Conservation (phyloP, 2,888 invertebrate genomes). For the Diadegma fenestrale region DNA sequence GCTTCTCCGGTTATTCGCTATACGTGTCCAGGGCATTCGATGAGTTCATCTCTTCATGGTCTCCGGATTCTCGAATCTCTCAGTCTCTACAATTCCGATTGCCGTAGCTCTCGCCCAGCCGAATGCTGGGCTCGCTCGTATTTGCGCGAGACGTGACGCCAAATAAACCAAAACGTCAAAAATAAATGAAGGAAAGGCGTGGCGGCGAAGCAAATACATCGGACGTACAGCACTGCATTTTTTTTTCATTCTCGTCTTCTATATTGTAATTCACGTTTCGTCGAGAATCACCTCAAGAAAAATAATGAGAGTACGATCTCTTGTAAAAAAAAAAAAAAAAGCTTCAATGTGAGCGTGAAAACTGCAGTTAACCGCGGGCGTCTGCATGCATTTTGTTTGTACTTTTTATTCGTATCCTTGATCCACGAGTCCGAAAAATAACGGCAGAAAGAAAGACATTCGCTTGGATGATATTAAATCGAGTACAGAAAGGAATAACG, state of each 20-base stretch:
- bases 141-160: slow-evolving; percentile 59
- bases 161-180: slow-evolving; percentile 32
- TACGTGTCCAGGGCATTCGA: slow-evolving; percentile 67
- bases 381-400: neutral
- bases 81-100: slow-evolving; percentile 27
- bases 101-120: slow-evolving; percentile 8
- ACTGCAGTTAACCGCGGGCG: slow-evolving; percentile 18
- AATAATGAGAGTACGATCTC: slow-evolving; percentile 40
- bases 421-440: slow-evolving; percentile 10
- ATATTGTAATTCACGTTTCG: slow-evolving; percentile 44
- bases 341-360: neutral
- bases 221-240: neutral
- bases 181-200: slow-evolving; percentile 28
- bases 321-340: neutral
- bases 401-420: slow-evolving; percentile 6
- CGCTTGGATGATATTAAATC: slow-evolving; percentile 53
- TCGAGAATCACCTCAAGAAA: slow-evolving; percentile 25
- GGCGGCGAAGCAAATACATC: neutral
- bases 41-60: slow-evolving; percentile 56
- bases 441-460: neutral
- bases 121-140: slow-evolving; percentile 38
- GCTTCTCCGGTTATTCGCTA: slow-evolving; percentile 19
- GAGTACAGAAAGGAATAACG: slow-evolving; percentile 25
- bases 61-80: slow-evolving; percentile 57
- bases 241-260: slow-evolving; percentile 56